Conservation (phyloP, 2,888 invertebrate genomes). For the Anarsia innoxiella region DNA sequence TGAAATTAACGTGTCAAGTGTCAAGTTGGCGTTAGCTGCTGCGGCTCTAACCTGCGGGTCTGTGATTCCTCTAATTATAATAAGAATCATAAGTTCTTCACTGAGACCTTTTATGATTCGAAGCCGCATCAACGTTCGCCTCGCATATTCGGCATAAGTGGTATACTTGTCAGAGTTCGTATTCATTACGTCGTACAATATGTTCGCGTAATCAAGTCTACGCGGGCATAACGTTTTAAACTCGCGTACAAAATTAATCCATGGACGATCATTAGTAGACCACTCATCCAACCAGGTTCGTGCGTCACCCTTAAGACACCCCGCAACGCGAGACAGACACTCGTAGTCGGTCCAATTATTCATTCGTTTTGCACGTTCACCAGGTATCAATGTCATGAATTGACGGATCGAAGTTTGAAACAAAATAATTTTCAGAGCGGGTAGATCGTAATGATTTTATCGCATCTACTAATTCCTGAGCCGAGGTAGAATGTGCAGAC, state of each 20-base stretch:
- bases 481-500: not conserved
- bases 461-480: not conserved
- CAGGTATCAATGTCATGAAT: slow-evolving; percentile 1
- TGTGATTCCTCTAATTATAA: slow-evolving; percentile 15
- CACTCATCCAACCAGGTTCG: slow-evolving; percentile 19
- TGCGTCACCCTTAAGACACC: slow-evolving; percentile 20
- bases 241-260: slow-evolving; percentile 20
- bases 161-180: slow-evolving; percentile 16
- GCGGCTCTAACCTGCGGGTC: slow-evolving; percentile 15
- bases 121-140: slow-evolving; percentile 16
- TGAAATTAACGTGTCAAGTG: slow-evolving; percentile 10
- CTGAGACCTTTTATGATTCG: slow-evolving; percentile 15
- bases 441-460: not conserved
- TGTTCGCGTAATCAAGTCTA: slow-evolving; percentile 16
- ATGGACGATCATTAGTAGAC: slow-evolving; percentile 17
- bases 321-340: slow-evolving; percentile 17
- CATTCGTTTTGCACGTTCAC: slow-evolving; percentile 13
- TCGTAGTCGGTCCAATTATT: slow-evolving; percentile 18
- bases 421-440: not conserved
- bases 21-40: slow-evolving; percentile 16
- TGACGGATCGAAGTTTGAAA: slow-evolving; percentile 2
- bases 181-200: slow-evolving; percentile 18
- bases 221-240: slow-evolving; percentile 19
- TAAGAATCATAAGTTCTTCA: slow-evolving; percentile 16
- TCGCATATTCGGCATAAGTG: slow-evolving; percentile 20